Evolutionary conservation across 2,113 vertebrate genomes (phyloP).

Genomic region (Zosterops hypoxanthus): DNA sequence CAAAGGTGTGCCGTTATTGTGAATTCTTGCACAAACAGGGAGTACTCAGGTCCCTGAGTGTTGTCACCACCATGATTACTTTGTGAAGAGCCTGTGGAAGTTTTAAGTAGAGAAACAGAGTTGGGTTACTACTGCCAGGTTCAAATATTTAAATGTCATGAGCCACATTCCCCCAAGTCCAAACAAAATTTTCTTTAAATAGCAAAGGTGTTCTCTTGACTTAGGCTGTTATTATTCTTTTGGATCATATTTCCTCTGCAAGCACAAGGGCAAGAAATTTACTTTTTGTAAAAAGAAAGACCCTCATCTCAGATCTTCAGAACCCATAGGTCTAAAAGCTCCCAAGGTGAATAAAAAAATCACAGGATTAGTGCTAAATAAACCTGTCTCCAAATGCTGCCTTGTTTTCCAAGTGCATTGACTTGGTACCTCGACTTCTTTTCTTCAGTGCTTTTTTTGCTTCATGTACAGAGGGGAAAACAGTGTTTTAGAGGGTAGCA

Average conservation of each 20-base stretch:
- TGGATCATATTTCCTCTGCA: not conserved
- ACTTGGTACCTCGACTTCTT: not conserved
- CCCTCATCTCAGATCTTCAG: not conserved
- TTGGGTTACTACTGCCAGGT: not conserved
- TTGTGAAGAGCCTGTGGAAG: not conserved
- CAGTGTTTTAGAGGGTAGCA: not conserved
- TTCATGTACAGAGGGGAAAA: not conserved
- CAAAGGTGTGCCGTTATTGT: not conserved
- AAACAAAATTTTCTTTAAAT: slow-evolving; percentile 1
- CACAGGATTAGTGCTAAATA: not conserved
- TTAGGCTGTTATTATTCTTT: not conserved
- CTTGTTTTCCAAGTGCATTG: not conserved
- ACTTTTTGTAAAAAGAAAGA: not conserved
- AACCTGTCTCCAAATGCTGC: not conserved
- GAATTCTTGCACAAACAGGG: not conserved
- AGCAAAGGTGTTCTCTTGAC: not conserved
- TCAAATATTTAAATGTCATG: not conserved
- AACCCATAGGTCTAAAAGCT: not conserved
- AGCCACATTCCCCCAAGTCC: not conserved
- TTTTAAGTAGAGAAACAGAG: not conserved
- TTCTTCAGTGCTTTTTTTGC: not conserved
- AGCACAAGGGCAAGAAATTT: not conserved
- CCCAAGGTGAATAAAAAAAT: not conserved
- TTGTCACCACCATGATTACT: not conserved
- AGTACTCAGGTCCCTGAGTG: not conserved